Conservation (phyloP, 2,797 vertebrate genomes). For the Atherinosoma microstoma region DNA sequence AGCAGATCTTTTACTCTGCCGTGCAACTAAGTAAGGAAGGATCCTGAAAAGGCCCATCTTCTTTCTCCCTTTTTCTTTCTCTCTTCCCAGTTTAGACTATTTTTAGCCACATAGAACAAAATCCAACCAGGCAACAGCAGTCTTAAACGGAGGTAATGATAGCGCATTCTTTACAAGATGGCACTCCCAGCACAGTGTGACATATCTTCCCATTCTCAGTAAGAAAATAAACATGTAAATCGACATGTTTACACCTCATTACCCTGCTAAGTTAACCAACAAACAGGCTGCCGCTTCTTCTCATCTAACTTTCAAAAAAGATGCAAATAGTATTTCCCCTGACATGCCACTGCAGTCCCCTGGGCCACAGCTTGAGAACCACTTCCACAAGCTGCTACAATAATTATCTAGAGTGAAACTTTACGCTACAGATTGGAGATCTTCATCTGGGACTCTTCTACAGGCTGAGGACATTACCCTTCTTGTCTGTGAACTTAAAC, state of each 20-base stretch:
- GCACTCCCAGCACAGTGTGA: neutral
- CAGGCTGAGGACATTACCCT: slow-evolving; percentile 58
- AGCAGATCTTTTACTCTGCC: neutral
- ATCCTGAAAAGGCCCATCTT: neutral
- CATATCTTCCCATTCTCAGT: neutral
- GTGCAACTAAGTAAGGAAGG: neutral
- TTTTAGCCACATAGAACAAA: neutral
- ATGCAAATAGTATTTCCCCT: neutral
- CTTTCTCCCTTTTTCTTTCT: neutral
- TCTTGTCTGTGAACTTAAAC: slow-evolving; percentile 61
- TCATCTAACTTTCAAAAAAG: slow-evolving; percentile 7
- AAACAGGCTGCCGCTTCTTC: slow-evolving; percentile 11
- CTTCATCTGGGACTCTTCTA: slow-evolving; percentile 31
- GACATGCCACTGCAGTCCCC: slow-evolving; percentile 10
- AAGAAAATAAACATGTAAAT: neutral
- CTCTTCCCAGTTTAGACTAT: neutral
- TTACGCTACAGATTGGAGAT: slow-evolving; percentile 47
- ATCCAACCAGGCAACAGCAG: neutral
- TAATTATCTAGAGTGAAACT: slow-evolving; percentile 59
- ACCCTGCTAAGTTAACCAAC: slow-evolving; percentile 14
- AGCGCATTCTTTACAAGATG: neutral
- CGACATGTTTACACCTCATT: neutral
- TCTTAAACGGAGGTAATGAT: neutral
- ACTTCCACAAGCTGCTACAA: slow-evolving; percentile 26
- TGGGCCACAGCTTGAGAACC: slow-evolving; percentile 29